phyloP scores from a whole-genome alignment of 2,113 vertebrate species.

The Strigops habroptila region DNA sequence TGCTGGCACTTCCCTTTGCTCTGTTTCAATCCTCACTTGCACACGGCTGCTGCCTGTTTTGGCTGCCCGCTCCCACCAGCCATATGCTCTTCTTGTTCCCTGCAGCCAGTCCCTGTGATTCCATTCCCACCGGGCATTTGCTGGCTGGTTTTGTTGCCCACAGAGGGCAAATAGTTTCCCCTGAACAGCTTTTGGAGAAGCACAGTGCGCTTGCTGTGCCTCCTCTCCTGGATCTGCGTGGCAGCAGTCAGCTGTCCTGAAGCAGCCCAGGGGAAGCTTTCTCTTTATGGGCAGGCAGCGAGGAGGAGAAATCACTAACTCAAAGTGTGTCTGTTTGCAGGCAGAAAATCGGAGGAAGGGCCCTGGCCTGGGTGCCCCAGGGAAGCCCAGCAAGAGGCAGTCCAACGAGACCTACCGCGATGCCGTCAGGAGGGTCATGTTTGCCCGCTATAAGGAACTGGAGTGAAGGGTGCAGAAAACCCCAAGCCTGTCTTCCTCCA shows the following conservation, averaged over 20 bases:
- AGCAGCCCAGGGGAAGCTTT: not conserved
- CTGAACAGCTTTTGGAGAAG: not conserved
- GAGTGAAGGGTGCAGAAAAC: conserved; percentile 74
- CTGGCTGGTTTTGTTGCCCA: not conserved
- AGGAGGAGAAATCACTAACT: not conserved
- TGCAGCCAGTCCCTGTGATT: not conserved
- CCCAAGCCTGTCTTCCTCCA: not conserved
- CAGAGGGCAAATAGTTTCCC: not conserved
- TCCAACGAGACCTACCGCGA: conserved; percentile 88
- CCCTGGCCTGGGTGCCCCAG: conserved; percentile 77
- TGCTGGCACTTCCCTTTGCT: not conserved
- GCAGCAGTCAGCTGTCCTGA: not conserved
- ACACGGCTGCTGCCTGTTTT: not conserved
- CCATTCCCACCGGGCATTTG: fast-evolving
- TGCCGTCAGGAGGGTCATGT: conserved; percentile 94
- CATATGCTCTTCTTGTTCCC: fast-evolving
- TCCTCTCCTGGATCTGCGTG: fast-evolving
- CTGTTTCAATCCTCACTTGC: fast-evolving
- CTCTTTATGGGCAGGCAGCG: not conserved
- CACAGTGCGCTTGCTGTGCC: not conserved
- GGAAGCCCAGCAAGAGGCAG: conserved; percentile 78
- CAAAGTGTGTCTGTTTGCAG: conserved; percentile 30
- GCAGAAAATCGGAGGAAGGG: conserved; percentile 83
- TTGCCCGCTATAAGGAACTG: conserved; percentile 94
- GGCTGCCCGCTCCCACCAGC: not conserved